Conservation (phyloP, 2,888 invertebrate genomes). For the Lycia hirtaria region DNA sequence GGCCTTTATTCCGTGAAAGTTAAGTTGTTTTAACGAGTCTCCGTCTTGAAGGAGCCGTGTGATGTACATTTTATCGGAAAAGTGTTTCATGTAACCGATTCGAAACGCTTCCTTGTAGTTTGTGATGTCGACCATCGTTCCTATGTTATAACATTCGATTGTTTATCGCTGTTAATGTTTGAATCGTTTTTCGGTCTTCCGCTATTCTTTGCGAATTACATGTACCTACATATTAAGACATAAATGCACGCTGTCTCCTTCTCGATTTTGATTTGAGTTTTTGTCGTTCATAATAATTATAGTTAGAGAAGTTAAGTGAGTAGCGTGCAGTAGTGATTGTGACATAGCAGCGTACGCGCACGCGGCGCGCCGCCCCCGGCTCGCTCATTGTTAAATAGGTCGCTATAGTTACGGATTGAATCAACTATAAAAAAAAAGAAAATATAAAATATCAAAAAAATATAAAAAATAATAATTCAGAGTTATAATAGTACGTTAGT, state of each 20-base stretch:
- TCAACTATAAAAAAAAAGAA: slow-evolving; percentile 61
- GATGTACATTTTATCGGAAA: background rate
- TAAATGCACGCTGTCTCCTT: slow-evolving; percentile 1
- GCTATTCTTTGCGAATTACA: slow-evolving; percentile 27
- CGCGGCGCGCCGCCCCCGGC: slow-evolving; percentile 68
- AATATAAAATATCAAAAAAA: slow-evolving; percentile 52
- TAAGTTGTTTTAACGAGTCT: background rate
- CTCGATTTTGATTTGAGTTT: slow-evolving; percentile 21
- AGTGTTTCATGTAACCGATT: background rate
- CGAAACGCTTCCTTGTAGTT: background rate
- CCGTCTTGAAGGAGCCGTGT: background rate
- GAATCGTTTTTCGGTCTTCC: slow-evolving; percentile 11
- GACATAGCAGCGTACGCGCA: slow-evolving; percentile 57
- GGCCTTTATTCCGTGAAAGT: too few species aligned
- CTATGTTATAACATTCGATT: slow-evolving; percentile 19
- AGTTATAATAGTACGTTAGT: slow-evolving; percentile 83
- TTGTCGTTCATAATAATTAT: slow-evolving; percentile 16
- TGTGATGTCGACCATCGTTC: slow-evolving; percentile 3
- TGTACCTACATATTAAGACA: background rate
- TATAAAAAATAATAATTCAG: slow-evolving; percentile 57
- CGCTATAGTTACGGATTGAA: slow-evolving; percentile 73
- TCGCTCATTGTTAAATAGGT: slow-evolving; percentile 66
- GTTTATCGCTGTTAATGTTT: slow-evolving; percentile 20
- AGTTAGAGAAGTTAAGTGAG: too few species aligned
- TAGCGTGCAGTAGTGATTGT: slow-evolving; percentile 37